Evolutionary conservation across 2,888 invertebrate genomes (phyloP).

Genomic region (Drosophila colorata): DNA sequence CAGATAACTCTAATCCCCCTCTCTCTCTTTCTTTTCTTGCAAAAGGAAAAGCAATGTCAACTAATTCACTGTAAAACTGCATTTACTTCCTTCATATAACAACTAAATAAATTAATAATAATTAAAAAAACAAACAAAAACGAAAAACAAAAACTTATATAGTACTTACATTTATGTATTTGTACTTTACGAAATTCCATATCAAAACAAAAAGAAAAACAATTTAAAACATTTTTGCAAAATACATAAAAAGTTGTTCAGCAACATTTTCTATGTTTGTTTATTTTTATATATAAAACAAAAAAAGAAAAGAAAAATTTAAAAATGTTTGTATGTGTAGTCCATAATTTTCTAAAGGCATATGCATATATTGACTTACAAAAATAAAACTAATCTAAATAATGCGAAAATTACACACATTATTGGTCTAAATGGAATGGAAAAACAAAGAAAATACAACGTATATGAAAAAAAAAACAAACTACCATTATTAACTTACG

Average conservation of each 20-base stretch:
- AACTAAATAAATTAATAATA: constrained; percentile 38
- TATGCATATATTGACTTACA: constrained; percentile 46
- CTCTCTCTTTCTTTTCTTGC: constrained; percentile 26
- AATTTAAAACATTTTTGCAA: constrained; percentile 34
- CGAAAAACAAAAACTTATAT: constrained; percentile 33
- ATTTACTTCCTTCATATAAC: constrained; percentile 54
- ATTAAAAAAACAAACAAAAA: constrained; percentile 5
- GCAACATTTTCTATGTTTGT: constrained; percentile 71
- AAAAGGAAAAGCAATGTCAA: constrained; percentile 12
- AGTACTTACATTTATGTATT: constrained; percentile 61
- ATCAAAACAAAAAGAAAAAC: constrained; percentile 45
- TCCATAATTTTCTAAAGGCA: constrained; percentile 75
- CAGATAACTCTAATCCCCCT: constrained; percentile 3
- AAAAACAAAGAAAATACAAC: constrained; percentile 28
- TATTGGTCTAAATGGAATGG: constrained; percentile 57
- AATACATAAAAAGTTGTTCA: constrained; percentile 50
- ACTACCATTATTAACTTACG: constrained; percentile 70
- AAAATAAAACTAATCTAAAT: constrained; percentile 27
- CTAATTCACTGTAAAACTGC: constrained; percentile 61
- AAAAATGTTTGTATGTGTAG: constrained; percentile 74
- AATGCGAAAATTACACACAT: constrained; percentile 35
- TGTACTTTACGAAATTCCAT: constrained; percentile 66
- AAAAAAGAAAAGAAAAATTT: constrained; percentile 17
- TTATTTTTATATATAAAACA: constrained; percentile 68
- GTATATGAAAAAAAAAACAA: constrained; percentile 30